Evolutionary conservation across 2,797 vertebrate genomes (phyloP).

Genomic region (Artibeus jamaicensis): DNA sequence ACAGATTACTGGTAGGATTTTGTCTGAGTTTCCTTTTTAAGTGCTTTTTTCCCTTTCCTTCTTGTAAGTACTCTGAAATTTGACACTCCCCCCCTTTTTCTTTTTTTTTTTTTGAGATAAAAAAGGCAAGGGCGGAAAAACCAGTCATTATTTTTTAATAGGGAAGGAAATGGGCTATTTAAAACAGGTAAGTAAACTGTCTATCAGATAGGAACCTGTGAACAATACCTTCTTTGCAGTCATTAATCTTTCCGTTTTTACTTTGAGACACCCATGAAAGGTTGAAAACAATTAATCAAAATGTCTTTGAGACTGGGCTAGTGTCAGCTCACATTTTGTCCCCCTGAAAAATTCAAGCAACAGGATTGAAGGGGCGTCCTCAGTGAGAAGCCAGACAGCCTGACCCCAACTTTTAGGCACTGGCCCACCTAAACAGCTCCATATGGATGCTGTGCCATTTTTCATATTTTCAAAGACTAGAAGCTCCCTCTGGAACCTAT

Average conservation of each 20-base stretch:
- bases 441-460: constrained; percentile 35
- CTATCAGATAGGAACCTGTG: constrained; percentile 56
- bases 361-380: not conserved
- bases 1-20: constrained; percentile 92
- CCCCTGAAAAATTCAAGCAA: constrained; percentile 32
- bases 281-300: constrained; percentile 58
- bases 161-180: constrained; percentile 60
- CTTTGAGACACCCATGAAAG: constrained; percentile 46
- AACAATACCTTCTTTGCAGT: constrained; percentile 42
- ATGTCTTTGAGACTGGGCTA: constrained; percentile 48
- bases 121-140: constrained; percentile 54
- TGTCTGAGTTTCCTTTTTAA: constrained; percentile 59
- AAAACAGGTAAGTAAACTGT: constrained; percentile 57
- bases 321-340: constrained; percentile 63
- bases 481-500: constrained; percentile 42
- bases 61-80: constrained; percentile 63
- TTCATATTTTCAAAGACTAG: constrained; percentile 47
- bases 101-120: constrained; percentile 53
- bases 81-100: not conserved
- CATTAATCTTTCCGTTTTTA: constrained; percentile 54
- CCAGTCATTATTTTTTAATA: constrained; percentile 57
- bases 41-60: constrained; percentile 44
- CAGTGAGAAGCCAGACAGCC: not conserved
- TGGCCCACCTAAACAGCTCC: constrained; percentile 43
- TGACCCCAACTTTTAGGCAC: not conserved